Evolutionary conservation across 35 echinoderm and acorn worm species (phyloP), one percentile per base, ranked within the genome.

Genomic region (Lytechinus pictus): DNA sequence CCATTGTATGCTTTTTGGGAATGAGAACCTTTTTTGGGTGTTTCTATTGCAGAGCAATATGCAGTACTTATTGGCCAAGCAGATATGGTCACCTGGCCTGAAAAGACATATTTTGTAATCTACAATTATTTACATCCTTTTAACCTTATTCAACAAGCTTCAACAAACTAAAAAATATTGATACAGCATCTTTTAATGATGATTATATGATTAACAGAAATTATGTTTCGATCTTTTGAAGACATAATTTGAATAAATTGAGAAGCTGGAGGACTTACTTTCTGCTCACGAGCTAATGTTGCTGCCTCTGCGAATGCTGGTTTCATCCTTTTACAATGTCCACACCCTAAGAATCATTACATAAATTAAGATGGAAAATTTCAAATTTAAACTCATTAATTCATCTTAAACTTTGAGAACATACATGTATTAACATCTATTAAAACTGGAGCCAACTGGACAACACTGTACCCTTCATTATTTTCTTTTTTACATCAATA

Each of bases 281-380:
- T 96, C 86, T 91, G 86, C 52, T 99, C 97, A 92, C 95, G 95
- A 10, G 96, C 94, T 89, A 95, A 89, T 11, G 97, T 99, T 8
- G 98, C 98, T 57, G 98, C 98, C 29, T 97, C 98, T 86, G 96
- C 94, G 60, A 66, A 99, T 13, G 95, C 98, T 87, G 98, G 98
- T 57, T 99, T 99, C 94, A 97, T 97, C 55, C 55, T 96, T 91
- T 99, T 99, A 92, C 98, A 99, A 57, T 99, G 98, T 57, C 98
- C 98, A 96, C 98, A 99, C 98, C 98, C 98, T 99, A 94, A 89
- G 92, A 56, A 95, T 79, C 57, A 55, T 56, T 55, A 79, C 94
- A 54, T 5, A 95, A 89, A 52, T 54, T 27, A 5, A n/a, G 16
- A 51, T 28, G 12, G 52, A 90, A 0, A 90, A 90, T 1, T 90